Evolutionary conservation across 2,113 vertebrate species (phyloP).

Genomic region (Engystomops pustulosus): DNA sequence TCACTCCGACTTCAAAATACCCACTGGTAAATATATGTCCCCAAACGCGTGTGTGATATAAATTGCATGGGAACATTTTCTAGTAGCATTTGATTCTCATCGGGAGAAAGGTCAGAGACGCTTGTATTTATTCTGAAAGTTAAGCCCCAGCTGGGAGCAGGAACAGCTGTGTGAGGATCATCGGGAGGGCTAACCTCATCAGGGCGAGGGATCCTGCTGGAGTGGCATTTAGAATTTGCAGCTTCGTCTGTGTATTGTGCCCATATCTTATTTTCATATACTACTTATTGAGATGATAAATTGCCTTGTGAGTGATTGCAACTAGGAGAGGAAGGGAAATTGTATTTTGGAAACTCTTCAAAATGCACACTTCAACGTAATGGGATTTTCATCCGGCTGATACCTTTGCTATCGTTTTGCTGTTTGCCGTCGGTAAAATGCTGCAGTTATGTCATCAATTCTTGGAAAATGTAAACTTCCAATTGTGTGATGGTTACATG

Average conservation of each 20-base stretch:
- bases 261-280: slow-evolving; percentile 5
- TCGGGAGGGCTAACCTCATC: slow-evolving; percentile 31
- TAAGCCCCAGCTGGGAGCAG: slow-evolving; percentile 40
- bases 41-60: not conserved
- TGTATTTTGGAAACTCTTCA: not conserved
- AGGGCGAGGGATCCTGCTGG: not conserved
- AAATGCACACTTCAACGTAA: not conserved
- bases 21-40: not conserved
- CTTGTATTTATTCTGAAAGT: slow-evolving; percentile 30
- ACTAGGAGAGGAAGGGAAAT: not conserved
- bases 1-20: not conserved
- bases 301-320: not conserved
- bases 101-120: slow-evolving; percentile 41
- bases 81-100: slow-evolving; percentile 31
- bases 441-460: not conserved
- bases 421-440: not conserved
- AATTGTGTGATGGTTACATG: not conserved
- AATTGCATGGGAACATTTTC: slow-evolving; percentile 7
- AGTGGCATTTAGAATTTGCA: slow-evolving; percentile 33
- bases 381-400: not conserved
- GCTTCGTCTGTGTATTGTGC: not conserved
- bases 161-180: not conserved
- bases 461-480: not conserved
- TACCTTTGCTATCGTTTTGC: not conserved
- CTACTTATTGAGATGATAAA: not conserved